Evolutionary conservation across 2,113 vertebrate species (phyloP).

Genomic region (Candoia aspera): DNA sequence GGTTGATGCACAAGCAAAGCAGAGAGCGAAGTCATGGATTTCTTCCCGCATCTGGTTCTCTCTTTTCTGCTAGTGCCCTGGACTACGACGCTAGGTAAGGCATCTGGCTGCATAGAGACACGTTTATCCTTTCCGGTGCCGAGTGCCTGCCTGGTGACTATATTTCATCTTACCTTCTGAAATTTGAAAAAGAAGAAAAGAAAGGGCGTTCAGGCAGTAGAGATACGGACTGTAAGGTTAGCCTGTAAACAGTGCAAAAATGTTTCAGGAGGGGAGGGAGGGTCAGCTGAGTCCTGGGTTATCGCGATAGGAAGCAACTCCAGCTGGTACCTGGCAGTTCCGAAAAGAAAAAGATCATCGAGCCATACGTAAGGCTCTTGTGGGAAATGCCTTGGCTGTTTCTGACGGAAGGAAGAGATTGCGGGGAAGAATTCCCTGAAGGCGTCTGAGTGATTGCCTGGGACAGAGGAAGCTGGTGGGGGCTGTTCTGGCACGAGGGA

Average conservation of each 20-base stretch:
- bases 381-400: background rate
- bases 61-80: conserved; percentile 17
- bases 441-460: background rate
- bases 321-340: background rate
- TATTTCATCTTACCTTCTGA: background rate
- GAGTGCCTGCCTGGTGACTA: conserved; percentile 2
- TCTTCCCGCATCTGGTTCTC: conserved; percentile 5
- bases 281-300: background rate
- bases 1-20: background rate
- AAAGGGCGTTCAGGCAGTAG: background rate
- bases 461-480: background rate
- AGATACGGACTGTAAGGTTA: background rate
- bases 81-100: conserved; percentile 28
- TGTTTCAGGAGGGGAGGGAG: background rate
- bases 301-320: background rate
- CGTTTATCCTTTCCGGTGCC: background rate
- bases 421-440: background rate
- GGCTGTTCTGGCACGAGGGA: background rate
- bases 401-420: rapidly evolving
- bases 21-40: conserved; percentile 44
- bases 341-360: background rate
- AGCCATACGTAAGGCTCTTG: background rate
- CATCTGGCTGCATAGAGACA: background rate
- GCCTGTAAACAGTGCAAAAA: background rate
- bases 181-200: rapidly evolving